Evolutionary conservation across 2,113 vertebrate species (phyloP), one percentile per base, ranked within the genome.

Genomic region (Puffinus mauretanicus): DNA sequence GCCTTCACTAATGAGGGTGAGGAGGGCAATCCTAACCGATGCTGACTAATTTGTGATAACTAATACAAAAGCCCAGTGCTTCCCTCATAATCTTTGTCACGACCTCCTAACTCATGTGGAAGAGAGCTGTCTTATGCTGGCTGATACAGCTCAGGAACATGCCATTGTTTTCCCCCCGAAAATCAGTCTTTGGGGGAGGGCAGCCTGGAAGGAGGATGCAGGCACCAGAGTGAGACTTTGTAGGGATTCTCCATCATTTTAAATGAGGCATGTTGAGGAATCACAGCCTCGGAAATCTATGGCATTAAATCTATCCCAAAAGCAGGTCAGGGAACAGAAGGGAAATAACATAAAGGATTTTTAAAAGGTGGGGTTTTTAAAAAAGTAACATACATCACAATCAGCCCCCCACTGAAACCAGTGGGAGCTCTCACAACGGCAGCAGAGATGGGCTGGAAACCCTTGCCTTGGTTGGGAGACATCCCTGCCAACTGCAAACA

Each of bases 1-100:
- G 89, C 93, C 77, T 85, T 14, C 66, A 4, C 86, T 85, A 94
- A 91, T 30, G 87, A 96, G 92, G 75, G 75, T 44, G 76, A 95
- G 79, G 54, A 87, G 82, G 85, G 90, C 84, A 82, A 40, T 29
- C 62, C 54, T 21, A 85, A 40, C 32, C 10, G 1, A 10, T 5
- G 78, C 51, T n/a, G 88, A 67, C 58, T 90, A 52, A 92, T 82
- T 54, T 49, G 58, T 57, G 92, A 8, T 10, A 80, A 77, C 70
- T 46, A 66, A 70, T 5, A 69, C 9, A 13, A 84, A 75, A 69
- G 32, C 44, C 25, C 49, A 76, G 66, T 4, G 57, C 36, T 42
- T 82, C 73, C 92, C 65, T 78, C 60, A 2, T 11, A 51, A 71
- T 65, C 69, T 57, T 51, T 64, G 82, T 14, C 75, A 30, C 6